Base-by-base conservation (phyloP, 2,113 vertebrate genomes). In the Butorides virescens region DNA sequence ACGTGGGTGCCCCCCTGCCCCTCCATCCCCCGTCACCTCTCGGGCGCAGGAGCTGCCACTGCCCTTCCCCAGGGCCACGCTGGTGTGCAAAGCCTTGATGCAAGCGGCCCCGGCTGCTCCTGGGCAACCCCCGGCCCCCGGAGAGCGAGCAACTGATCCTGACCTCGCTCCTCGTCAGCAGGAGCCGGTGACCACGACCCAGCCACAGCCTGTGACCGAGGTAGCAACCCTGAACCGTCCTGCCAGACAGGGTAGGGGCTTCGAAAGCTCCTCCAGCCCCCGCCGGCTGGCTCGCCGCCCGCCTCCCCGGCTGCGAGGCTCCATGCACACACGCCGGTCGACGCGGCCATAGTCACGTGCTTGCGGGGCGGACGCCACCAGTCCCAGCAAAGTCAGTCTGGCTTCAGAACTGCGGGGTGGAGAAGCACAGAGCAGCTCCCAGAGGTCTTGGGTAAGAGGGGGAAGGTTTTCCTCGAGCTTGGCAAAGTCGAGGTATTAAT, bases 71-170 rank as follows among this genome's bases (percentile, higher is more conserved):
- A 1, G 47, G 49, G 59, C 53, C 15, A 8, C 20, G 71, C 77
- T 92, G 82, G 97, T 78, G 91, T 73, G 96, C 92, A 92, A 95
- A 96, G 94, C 95, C 84, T 89, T 25, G 39, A 84, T 91, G 95
- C 83, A 96, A 97, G 88, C 4, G 0, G 72, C 65, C 46, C 67
- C 1, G 2, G 37, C 88, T 93, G 77, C 81, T 89, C 77, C 88
- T 34, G 75, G 50, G 50, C 65, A 90, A 14, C 44, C 34, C 17
- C 30, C 2, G 22, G 79, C 55, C 72, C 67, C 22, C 0, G 0
- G 39, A 66, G 67, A 88, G 49, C 0, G 0, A 88, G 49, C 0
- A 0, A 55, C n/a, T 1, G 73, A 91, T 91, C 76, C 74, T 32
- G 11, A 56, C 27, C 83, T 84, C 2, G 1, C 11, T 92, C 70